phyloP scores from a whole-genome alignment of 2,113 vertebrate genomes.

The Notarius quadriscutis region DNA sequence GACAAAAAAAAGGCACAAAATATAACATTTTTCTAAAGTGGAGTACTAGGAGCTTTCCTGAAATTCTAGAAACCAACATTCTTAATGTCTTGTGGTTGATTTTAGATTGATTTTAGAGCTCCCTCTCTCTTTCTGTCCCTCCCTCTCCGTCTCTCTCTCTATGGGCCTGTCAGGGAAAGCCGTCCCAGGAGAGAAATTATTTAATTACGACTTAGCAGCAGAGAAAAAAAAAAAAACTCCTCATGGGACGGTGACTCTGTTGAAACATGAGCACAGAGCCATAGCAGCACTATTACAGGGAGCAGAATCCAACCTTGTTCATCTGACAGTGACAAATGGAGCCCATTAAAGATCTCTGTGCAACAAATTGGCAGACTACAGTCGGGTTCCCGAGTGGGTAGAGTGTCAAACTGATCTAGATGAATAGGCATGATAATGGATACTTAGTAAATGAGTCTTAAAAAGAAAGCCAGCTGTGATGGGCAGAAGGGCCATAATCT shows the following conservation, averaged over 20 bases:
- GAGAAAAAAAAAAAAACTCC: slow-evolving; percentile 41
- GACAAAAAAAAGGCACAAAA: background rate
- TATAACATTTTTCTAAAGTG: background rate
- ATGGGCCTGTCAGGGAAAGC: slow-evolving; percentile 28
- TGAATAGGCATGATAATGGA: slow-evolving; percentile 40
- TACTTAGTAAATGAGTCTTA: slow-evolving; percentile 35
- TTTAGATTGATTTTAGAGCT: background rate
- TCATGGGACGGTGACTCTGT: slow-evolving; percentile 41
- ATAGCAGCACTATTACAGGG: slow-evolving; percentile 50
- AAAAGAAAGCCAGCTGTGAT: slow-evolving; percentile 7
- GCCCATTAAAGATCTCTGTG: slow-evolving; percentile 54
- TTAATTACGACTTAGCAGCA: slow-evolving; percentile 55
- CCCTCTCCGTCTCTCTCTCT: background rate
- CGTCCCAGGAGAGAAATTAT: slow-evolving; percentile 46
- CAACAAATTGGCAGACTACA: slow-evolving; percentile 51
- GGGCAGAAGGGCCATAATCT: background rate
- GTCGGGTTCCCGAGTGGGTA: slow-evolving; percentile 38
- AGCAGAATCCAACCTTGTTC: slow-evolving; percentile 48
- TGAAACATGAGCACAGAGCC: slow-evolving; percentile 44
- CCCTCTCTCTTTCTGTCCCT: background rate
- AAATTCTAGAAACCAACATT: background rate
- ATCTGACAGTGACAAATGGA: slow-evolving; percentile 56
- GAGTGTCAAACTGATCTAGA: slow-evolving; percentile 38
- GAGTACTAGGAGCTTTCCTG: background rate
- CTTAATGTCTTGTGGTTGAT: background rate